Percentiles rank a stretch among this genome's conserved stretches.
These are phyloP conservation scores for Oceanodroma leucorhoa DNA, from an alignment of 2,797 vertebrate species.

Conservation along the genomic window DNA sequence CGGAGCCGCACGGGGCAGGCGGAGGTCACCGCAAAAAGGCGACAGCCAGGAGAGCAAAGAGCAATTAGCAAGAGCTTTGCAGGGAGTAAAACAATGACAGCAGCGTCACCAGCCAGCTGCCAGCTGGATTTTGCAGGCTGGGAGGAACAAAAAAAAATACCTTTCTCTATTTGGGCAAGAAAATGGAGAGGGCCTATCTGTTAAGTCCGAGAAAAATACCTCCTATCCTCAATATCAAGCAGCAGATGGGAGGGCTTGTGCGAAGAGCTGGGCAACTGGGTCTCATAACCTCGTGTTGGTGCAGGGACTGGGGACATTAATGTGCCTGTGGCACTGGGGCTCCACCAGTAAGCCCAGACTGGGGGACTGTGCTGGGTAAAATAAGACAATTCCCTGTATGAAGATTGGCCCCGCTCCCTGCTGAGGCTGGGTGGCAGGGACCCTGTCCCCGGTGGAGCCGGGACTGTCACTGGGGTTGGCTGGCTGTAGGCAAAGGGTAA, in stretches of 20 bases:
- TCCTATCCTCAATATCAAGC: fast-evolving
- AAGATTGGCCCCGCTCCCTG: neutral
- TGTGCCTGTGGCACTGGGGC: neutral
- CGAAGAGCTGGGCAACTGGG: neutral
- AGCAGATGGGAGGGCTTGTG: neutral
- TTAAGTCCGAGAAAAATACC: neutral
- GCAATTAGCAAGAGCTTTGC: neutral
- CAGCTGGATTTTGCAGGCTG: neutral
- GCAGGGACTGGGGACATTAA: neutral
- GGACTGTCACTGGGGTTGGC: neutral
- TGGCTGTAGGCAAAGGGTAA: neutral
- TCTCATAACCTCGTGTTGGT: neutral
- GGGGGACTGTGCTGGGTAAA: neutral
- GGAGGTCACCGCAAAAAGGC: neutral
- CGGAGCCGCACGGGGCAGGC: neutral
- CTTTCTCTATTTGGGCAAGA: neutral
- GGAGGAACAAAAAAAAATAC: neutral
- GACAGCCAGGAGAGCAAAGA: neutral
- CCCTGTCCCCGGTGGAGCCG: fast-evolving
- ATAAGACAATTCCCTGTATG: neutral
- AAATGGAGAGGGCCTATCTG: neutral
- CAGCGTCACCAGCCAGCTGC: neutral
- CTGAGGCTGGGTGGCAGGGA: neutral
- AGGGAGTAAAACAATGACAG: neutral
- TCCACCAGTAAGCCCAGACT: neutral